Evolutionary conservation across 2,888 invertebrate species (phyloP).

Genomic region (Macrophya annulata): DNA sequence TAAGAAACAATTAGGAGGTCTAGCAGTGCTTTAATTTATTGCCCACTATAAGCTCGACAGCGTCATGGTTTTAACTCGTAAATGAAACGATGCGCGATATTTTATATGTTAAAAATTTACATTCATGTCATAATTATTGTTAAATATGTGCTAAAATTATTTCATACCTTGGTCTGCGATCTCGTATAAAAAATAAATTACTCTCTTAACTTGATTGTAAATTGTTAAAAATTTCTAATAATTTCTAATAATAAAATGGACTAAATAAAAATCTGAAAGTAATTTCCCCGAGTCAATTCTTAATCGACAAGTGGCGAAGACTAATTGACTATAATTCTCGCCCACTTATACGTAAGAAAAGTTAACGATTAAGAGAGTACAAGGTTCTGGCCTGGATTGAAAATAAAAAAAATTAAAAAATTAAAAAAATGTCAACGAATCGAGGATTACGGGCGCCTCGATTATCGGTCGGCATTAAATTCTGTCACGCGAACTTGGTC

Average conservation of each 20-base stretch:
- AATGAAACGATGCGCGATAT: constrained; percentile 41
- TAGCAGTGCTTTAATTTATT: constrained; percentile 42
- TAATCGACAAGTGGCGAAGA: constrained; percentile 46
- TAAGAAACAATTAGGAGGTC: constrained; percentile 34
- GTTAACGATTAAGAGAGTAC: constrained; percentile 44
- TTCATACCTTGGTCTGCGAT: background rate
- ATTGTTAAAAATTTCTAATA: background rate
- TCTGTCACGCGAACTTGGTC: constrained; percentile 53
- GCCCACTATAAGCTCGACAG: constrained; percentile 26
- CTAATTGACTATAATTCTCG: constrained; percentile 53
- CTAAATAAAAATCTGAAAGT: background rate
- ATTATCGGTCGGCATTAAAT: constrained; percentile 47
- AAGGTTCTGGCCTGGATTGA: constrained; percentile 32
- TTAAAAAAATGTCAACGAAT: constrained; percentile 17
- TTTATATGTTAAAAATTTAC: background rate
- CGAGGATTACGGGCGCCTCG: constrained; percentile 49
- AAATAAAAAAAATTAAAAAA: background rate
- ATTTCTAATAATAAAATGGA: background rate
- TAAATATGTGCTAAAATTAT: constrained; percentile 8
- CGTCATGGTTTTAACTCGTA: constrained; percentile 7
- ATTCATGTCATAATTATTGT: background rate
- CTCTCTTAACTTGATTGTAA: background rate
- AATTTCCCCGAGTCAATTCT: constrained; percentile 30
- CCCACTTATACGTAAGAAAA: constrained; percentile 46
- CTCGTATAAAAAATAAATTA: background rate